A percentile compares a stretch with the other conserved stretches of the same genome.
Evolutionary conservation across 35 echinoderm and acorn worm genomes (phyloP).

Genomic region (Apostichopus californicus): DNA sequence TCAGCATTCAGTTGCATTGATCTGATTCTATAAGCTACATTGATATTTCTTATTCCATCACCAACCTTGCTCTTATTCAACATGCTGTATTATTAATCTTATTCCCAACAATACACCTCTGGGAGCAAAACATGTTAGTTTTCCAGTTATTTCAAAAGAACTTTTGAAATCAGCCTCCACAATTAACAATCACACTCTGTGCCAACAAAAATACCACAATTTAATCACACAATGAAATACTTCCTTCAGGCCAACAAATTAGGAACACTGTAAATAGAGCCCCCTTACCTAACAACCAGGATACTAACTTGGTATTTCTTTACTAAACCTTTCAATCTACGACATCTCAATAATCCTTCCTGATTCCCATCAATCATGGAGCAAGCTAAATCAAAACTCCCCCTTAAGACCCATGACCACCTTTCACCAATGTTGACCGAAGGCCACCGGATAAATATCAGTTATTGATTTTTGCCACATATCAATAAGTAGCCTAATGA

Average conservation of each 20-base stretch:
- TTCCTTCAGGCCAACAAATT: neutral
- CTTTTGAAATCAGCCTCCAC: neutral
- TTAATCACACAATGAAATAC: neutral
- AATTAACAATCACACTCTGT: neutral
- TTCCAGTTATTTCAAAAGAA: neutral
- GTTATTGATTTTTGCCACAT: slow-evolving; percentile 34
- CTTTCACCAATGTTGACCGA: slow-evolving; percentile 21
- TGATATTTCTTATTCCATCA: too few relatives aligned
- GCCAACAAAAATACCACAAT: neutral
- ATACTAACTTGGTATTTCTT: slow-evolving; percentile 5
- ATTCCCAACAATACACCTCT: neutral
- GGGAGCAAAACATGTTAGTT: neutral
- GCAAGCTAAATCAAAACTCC: neutral
- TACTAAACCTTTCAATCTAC: neutral
- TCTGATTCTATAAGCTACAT: too few relatives aligned
- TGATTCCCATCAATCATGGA: slow-evolving; percentile 20
- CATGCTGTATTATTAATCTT: neutral
- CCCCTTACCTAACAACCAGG: slow-evolving; percentile 4
- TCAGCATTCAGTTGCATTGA: too few relatives aligned
- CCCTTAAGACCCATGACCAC: slow-evolving; percentile 10
- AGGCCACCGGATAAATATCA: slow-evolving; percentile 50
- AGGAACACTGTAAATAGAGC: neutral
- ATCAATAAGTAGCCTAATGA: slow-evolving; percentile 30
- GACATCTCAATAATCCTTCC: neutral
- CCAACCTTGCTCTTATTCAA: too few relatives aligned